Base-by-base conservation (phyloP, 1,140 invertebrate species). In the Caenorhabditis latens region DNA sequence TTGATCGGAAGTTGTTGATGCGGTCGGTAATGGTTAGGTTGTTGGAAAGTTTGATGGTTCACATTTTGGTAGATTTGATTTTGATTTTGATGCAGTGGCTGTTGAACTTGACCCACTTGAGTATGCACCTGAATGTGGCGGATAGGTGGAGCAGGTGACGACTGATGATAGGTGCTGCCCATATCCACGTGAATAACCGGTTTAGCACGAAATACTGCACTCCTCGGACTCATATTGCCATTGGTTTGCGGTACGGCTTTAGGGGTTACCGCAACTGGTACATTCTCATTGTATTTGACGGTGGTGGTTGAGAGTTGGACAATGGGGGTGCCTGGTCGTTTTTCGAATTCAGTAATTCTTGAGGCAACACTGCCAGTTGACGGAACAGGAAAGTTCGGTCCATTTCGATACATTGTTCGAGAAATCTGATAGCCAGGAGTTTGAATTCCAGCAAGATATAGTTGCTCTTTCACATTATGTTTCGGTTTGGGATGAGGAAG, bases 401-500 rank as follows among this genome's bases (percentile, higher is more conserved):
- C 50, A 14, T 58, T 85, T 82, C 63, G 82, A 79, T 63, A 83
- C 43, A 53, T 71, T 11, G 55, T 71, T 50, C 71, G n/a, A n/a
- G 58, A 53, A 50, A 85, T n/a, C 53, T 79, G 71, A 79, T 79
- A 75, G 65, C 46, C 63, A 53, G 63, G 63, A n/a, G 46, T 85
- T 19, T 87, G 82, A 42, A 90, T 65, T 53, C 89, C 87, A 55
- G 89, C 89, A 24, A 90, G 90, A 75, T 90, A 79, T 40, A 90
- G 61, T 84, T 90, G 90, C 79, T 90, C 90, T 46, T 89, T 87
- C 13, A 90, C 71, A 84, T 90, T 90, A 84, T 90, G 90, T 43
- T 90, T 90, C 43, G 90, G 90, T 75, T 89, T 88, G 16, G 90
- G 90, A 85, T 90, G 90, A 9, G 90, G 90, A 24, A 90, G 87